These are phyloP conservation scores for Cephus pygmeus DNA, from an alignment of 2,888 invertebrate species.

Conservation along the genomic window DNA sequence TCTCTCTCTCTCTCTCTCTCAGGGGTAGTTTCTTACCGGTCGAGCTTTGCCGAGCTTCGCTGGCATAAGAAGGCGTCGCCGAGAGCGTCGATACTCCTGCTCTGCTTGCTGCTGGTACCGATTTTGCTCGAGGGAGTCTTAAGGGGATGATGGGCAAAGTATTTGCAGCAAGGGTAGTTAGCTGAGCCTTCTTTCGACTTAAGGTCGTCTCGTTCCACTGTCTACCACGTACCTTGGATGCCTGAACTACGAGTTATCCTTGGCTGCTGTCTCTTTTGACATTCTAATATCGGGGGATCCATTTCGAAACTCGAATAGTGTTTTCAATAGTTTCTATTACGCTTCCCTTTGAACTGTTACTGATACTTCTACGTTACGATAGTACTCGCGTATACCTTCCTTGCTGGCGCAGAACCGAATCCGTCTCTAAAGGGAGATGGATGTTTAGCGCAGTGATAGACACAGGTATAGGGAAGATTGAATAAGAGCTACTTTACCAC, in stretches of 20 bases:
- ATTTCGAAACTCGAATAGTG: background rate
- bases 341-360: background rate
- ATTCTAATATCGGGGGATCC: background rate
- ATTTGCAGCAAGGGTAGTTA: background rate
- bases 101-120: background rate
- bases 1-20: no score
- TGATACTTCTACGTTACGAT: background rate
- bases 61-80: background rate
- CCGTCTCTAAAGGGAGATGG: background rate
- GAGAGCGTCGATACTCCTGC: background rate
- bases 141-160: background rate
- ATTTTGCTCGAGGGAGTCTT: background rate
- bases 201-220: background rate
- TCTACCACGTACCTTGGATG: background rate
- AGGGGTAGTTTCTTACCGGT: background rate
- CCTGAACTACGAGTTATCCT: background rate
- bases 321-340: background rate
- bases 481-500: constrained; percentile 21
- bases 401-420: no score
- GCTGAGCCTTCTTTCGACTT: background rate
- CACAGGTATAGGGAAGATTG: background rate
- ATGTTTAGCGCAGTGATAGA: background rate
- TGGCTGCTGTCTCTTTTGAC: background rate
- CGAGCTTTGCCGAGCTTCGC: background rate
- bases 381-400: no score